phyloP scores from a whole-genome alignment of 2,113 vertebrate species.

The Cinclus mexicanus region DNA sequence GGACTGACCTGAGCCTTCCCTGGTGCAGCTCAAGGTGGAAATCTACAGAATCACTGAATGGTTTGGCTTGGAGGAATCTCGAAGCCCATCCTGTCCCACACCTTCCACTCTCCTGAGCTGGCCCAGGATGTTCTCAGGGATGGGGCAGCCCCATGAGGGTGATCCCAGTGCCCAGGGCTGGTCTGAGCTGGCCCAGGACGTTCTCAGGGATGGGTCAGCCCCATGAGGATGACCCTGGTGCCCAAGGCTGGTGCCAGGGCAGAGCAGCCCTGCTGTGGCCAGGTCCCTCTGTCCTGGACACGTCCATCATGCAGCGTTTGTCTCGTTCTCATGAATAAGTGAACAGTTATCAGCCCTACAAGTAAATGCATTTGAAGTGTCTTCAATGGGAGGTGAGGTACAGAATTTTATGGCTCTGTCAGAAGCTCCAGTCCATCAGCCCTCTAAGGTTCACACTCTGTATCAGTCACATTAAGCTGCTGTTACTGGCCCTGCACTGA shows the following conservation, averaged over 20 bases:
- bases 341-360: rapidly evolving
- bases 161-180: not conserved
- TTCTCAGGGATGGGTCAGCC: not conserved
- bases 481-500: not conserved
- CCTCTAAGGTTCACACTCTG: rapidly evolving
- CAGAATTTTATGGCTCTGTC: not conserved
- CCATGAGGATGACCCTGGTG: no score
- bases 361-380: not conserved
- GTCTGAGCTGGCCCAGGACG: not conserved
- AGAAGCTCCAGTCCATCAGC: not conserved
- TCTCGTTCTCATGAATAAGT: not conserved
- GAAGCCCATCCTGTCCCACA: no score
- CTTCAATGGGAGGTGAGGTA: not conserved
- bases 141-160: no score
- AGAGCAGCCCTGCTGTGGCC: not conserved
- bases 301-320: rapidly evolving
- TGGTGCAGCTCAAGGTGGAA: rapidly evolving
- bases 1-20: not conserved
- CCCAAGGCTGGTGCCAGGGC: rapidly evolving
- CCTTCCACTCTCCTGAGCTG: rapidly evolving
- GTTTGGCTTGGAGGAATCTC: no score
- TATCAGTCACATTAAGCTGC: not conserved
- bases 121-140: not conserved
- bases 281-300: rapidly evolving
- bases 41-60: no score